Evolutionary conservation across 1,140 invertebrate genomes (phyloP).

Genomic region (Ceratosolen solmsi): DNA sequence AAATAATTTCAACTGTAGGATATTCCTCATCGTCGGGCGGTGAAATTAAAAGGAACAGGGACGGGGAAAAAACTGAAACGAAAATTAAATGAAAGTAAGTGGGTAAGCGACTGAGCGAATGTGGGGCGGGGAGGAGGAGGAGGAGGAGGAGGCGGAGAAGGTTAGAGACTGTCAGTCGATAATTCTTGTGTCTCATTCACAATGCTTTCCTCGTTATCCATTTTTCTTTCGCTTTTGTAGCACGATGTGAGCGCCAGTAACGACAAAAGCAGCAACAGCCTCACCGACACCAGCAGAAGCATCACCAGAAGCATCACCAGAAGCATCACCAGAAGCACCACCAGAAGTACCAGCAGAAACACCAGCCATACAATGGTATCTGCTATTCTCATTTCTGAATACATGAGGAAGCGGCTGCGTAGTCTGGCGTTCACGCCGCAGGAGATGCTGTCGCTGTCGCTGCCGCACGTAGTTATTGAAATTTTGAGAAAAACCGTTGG

Average conservation of each 20-base stretch:
- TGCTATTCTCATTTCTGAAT: slow-evolving; percentile 52
- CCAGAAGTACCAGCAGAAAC: no score
- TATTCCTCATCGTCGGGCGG: no score
- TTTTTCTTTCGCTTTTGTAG: neutral
- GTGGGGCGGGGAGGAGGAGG: neutral
- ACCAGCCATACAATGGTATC: no score
- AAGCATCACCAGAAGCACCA: no score
- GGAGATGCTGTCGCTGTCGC: neutral
- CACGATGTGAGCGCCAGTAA: neutral
- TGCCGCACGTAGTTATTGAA: slow-evolving; percentile 38
- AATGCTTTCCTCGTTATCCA: slow-evolving; percentile 39
- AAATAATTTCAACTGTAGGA: no score
- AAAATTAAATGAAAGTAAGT: slow-evolving; percentile 18
- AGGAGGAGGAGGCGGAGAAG: no score
- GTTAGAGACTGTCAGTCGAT: slow-evolving; percentile 43
- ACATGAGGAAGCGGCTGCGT: slow-evolving; percentile 12
- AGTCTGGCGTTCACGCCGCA: neutral
- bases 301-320: no score
- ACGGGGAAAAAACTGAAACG: neutral
- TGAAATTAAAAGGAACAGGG: no score
- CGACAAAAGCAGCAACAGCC: neutral
- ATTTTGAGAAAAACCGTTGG: slow-evolving; percentile 40
- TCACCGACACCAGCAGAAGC: no score
- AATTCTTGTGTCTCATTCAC: slow-evolving; percentile 14
- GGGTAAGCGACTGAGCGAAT: slow-evolving; percentile 30